Evolutionary conservation across 92 coral and sea anemone genomes (phyloP), one percentile per base, ranked within the genome.

Genomic region (Palythoa heliodiscus): DNA sequence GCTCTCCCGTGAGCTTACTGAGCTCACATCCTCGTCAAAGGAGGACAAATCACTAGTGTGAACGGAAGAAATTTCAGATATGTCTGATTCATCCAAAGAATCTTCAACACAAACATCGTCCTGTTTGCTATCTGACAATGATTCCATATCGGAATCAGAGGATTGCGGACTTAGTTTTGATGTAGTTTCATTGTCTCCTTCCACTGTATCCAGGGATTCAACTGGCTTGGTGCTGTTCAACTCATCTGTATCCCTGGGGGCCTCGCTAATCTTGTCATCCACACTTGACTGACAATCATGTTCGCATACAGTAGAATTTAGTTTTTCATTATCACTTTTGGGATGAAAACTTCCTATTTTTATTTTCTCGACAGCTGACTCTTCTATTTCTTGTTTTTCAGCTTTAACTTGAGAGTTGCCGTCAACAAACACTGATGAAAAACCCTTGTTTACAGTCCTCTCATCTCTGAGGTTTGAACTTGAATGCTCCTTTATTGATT

Each of bases 41-140:
- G 99, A 96, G 2, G 99, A 96, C 89, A 96, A 86, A 87, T 96
- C 99, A 63, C 99, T 96, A 10, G 99, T 96, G 83, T 96, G 99
- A 35, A 96, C 99, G 13, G 99, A 96, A 14, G 97, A 92, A 19
- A 96, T 98, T 53, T 94, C 98, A 1, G 99, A 94, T 23, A 96
- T 87, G 77, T 92, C 98, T 0, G 98, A 95, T 39, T 92, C 96
- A 12, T 70, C 86, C 77, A 91, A 90, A 1, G 98, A 94, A 58
- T 77, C 89, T 40, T 91, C 92, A 37, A 86, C 96, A 35, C 88
- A 76, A 47, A 23, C 40, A 19, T 74, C 64, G 16, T 23, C 37
- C 12, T n/a, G 58, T 48, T 22, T 80, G 74, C 84, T 80, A 15
- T 80, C 84, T 63, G 20, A 14, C 22, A 23, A 7, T 43, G 84